Evolutionary conservation across 1,140 invertebrate genomes (phyloP), one percentile per base, ranked within the genome.

Genomic region (Gonioctena quinquepunctata): DNA sequence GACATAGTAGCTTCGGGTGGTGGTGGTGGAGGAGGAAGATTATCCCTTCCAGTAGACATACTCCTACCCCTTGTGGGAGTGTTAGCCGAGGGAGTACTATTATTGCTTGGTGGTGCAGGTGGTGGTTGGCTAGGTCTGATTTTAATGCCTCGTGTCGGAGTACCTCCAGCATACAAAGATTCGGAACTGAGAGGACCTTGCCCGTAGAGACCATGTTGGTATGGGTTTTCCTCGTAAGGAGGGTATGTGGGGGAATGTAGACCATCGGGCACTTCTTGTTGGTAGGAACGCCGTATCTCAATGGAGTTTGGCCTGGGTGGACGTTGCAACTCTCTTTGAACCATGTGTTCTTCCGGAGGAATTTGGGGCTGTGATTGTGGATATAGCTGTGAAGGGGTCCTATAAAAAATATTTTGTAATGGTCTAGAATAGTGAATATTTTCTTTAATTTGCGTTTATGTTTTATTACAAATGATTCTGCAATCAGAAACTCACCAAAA

Each of bases 71-170:
- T 85, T 18, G 91, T 92, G 28, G 91, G 90, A 18, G 90, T 91
- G 56, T 91, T 89, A 64, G 90, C 85, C n/a, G 89, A 90, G 5
- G 90, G 90, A 16, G 90, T 92, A 21, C 88, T 89, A 73, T 89
- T 90, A 77, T 88, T 90, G 64, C 88, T 89, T 54, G 94, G 94
- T 11, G 94, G 94, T 65, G 94, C 93, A 61, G 94, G 94, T 63
- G 94, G 94, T 64, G 94, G 94, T 79, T 93, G 90, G 61, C 92
- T 89, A n/a, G 94, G 94, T 68, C 93, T 86, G 62, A 89, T 87
- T 78, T 89, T 87, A 50, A 83, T 82, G 50, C 85, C 81, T 76
- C 88, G 79, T 65, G 87, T 89, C 1, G 88, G 88, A 5, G 88
- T 89, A 21, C 83, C 83, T 5, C 77, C 75, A 67, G 85, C 82